Evolutionary conservation across 2,113 vertebrate species (phyloP), one percentile per base, ranked within the genome.

Genomic region (Onychostruthus taczanowskii): DNA sequence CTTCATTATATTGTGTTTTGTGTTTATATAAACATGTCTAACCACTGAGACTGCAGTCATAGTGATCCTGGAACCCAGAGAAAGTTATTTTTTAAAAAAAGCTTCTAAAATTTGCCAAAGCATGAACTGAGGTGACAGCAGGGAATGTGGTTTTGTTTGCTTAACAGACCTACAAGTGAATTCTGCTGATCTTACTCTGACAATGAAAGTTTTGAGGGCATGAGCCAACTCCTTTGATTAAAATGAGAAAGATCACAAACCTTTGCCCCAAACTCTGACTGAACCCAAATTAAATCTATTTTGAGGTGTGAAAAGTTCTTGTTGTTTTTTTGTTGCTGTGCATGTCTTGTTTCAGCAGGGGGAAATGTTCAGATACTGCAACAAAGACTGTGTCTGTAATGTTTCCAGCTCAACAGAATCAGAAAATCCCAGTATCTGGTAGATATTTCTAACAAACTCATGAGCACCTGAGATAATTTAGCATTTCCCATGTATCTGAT

Each of bases 101-200:
- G 44, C 69, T 95, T 84, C 95, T 84, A 93, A 96, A 96, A 93
- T 87, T 84, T 96, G 76, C 83, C 83, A 84, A 96, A 94, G 88
- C 80, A 89, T 92, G 83, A 92, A 84, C 86, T 58, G 83, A 93
- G 68, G 75, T 93, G 86, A 81, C 94, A 91, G 91, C 86, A 91
- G 80, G 89, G 91, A 92, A 93, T 61, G 58, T 75, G 86, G 85
- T 82, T 96, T 86, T 94, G 93, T 96, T 96, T 97, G 72, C 69
- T 87, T 94, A 95, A 93, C 75, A 66, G 86, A 94, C 80, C 92
- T 90, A 88, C 90, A 94, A 93, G 83, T 59, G 75, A 96, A 94
- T 95, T 94, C 90, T 96, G 94, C 94, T 95, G 90, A 88, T 92
- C 85, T 44, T 86, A 77, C 72, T 75, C 89, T 89, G 86, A 95